A percentile compares a stretch with the other conserved stretches of the same genome.
Conservation (phyloP, 2,797 vertebrate species). For the Chlorospingus semifuscus region DNA sequence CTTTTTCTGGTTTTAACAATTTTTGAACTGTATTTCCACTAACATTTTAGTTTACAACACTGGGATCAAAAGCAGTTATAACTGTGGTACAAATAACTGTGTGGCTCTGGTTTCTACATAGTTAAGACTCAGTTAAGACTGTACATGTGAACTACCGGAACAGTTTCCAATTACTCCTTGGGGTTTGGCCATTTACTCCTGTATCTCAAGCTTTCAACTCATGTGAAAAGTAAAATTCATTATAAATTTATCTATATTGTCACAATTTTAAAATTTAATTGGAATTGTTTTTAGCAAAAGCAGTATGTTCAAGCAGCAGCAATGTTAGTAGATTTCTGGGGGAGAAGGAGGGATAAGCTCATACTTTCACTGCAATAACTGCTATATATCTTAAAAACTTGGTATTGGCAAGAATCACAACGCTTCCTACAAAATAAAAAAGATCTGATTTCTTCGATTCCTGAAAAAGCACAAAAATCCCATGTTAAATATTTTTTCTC, state of each 20-base stretch:
- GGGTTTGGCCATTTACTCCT: not conserved
- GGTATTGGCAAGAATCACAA: not conserved
- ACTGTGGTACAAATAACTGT: not conserved
- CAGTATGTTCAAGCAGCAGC: not conserved
- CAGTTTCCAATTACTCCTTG: not conserved
- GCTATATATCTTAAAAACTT: not conserved
- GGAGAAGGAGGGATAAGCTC: not conserved
- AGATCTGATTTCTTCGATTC: not conserved
- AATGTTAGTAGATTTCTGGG: not conserved
- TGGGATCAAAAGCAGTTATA: not conserved
- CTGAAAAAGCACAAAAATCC: not conserved
- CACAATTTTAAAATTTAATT: not conserved
- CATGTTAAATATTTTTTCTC: not conserved
- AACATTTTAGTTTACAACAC: not conserved
- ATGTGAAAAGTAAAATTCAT: not conserved
- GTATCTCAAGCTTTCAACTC: not conserved
- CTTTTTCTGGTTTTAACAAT: not conserved
- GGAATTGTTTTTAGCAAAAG: not conserved
- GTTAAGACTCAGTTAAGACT: not conserved
- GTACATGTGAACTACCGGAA: not conserved
- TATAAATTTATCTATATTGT: not conserved
- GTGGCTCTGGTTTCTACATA: not conserved
- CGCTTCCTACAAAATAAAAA: not conserved
- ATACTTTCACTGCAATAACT: not conserved
- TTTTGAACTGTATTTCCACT: not conserved